These are phyloP conservation scores for Esox niger DNA, from an alignment of 2,113 vertebrate genomes.

Conservation along the genomic window DNA sequence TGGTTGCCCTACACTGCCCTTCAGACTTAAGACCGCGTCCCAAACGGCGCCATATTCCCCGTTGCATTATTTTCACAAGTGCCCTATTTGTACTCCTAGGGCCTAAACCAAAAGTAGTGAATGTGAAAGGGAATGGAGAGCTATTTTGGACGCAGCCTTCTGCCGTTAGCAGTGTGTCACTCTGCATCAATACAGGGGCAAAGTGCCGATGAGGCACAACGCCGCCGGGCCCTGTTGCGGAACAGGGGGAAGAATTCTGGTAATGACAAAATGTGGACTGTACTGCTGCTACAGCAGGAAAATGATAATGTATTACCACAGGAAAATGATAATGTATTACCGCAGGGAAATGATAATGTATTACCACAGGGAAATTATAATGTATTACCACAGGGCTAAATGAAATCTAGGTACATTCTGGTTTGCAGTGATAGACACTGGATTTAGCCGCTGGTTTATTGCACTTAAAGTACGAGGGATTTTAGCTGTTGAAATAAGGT, in stretches of 20 bases:
- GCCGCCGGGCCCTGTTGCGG: constrained; percentile 41
- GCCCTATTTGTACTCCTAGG: no score
- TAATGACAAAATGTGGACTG: constrained; percentile 21
- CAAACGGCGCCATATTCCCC: no score
- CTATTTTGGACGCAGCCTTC: no score
- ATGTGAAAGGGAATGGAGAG: no score
- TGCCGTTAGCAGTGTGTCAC: constrained; percentile 26
- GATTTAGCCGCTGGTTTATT: no score
- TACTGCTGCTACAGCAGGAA: neutral
- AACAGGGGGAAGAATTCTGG: constrained; percentile 31
- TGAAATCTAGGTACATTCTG: neutral
- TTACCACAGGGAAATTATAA: no score
- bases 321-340: no score
- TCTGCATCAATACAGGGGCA: constrained; percentile 50
- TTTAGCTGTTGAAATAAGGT: no score
- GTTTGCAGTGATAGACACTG: neutral
- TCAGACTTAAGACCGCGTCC: constrained; percentile 22
- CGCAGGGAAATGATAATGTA: constrained; percentile 10
- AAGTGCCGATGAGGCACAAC: constrained; percentile 25
- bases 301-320: constrained; percentile 19
- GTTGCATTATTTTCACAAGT: no score
- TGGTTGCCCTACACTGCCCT: constrained; percentile 11
- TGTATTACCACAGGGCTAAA: constrained; percentile 33
- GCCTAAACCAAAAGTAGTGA: no score
- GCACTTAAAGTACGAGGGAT: no score